A percentile compares a stretch with the other conserved stretches of the same genome.
These are phyloP conservation scores for Aphidoletes aphidimyza DNA, from an alignment of 2,888 invertebrate species.

Conservation along the genomic window DNA sequence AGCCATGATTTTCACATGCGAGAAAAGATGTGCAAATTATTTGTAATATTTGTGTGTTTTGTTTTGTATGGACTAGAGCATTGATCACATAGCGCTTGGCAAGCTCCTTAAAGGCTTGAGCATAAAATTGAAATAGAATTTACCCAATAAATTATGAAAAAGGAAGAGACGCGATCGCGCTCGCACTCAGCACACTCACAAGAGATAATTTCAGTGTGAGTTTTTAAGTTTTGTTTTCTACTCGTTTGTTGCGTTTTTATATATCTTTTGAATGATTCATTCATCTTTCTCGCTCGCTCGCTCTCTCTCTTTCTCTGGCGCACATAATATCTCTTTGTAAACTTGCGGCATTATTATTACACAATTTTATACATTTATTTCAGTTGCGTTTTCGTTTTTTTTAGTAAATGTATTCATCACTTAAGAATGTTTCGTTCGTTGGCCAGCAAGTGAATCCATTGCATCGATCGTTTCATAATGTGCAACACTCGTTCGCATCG, in stretches of 20 bases:
- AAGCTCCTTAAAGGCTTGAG: conserved; percentile 45
- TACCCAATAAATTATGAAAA: conserved; percentile 24
- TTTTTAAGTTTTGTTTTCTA: not conserved
- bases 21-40: conserved; percentile 43
- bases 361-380: conserved; percentile 51
- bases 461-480: conserved; percentile 36
- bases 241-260: no score
- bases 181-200: no score
- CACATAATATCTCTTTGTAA: conserved; percentile 2
- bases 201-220: not conserved
- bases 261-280: no score
- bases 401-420: not conserved
- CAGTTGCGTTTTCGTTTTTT: not conserved
- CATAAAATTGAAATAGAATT: conserved; percentile 51
- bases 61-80: not conserved
- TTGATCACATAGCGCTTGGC: not conserved
- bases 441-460: conserved; percentile 14
- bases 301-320: not conserved
- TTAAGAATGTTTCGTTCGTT: not conserved
- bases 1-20: not conserved
- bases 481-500: conserved; percentile 5
- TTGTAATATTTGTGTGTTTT: conserved; percentile 30
- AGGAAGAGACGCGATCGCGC: not conserved
- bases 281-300: no score
- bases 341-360: conserved; percentile 46